Percentiles rank a stretch among this genome's conserved stretches.
Evolutionary conservation across 2,888 invertebrate species (phyloP).

Genomic region (Aphidius colemani): DNA sequence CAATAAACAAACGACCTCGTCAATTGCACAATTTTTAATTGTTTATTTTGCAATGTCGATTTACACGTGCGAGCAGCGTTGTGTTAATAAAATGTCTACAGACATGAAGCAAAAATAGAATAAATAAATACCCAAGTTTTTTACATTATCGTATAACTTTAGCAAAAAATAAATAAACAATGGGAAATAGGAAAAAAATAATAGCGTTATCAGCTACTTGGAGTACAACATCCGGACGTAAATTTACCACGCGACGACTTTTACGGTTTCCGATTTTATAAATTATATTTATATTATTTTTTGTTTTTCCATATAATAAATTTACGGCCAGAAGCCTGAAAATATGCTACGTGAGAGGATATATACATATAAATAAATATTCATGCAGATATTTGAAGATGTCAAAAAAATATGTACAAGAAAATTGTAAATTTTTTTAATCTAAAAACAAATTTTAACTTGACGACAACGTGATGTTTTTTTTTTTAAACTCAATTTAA

Average conservation of each 20-base stretch:
- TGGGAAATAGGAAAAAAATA: neutral
- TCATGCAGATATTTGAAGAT: slow-evolving; percentile 14
- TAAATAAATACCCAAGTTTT: neutral
- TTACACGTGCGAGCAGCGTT: neutral
- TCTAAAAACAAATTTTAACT: no score
- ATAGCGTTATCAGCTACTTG: slow-evolving; percentile 7
- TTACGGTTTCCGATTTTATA: slow-evolving; percentile 21
- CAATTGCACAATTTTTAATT: slow-evolving; percentile 8
- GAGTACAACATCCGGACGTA: slow-evolving; percentile 7
- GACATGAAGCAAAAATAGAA: neutral
- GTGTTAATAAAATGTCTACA: neutral
- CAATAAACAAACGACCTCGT: slow-evolving; percentile 2
- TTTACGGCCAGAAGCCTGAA: no score
- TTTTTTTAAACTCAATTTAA: no score
- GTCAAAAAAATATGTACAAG: neutral
- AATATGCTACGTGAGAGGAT: no score
- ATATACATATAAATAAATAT: slow-evolving; percentile 10
- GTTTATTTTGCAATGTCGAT: neutral
- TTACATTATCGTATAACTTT: neutral
- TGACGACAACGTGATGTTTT: no score
- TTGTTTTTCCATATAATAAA: neutral
- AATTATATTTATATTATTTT: neutral
- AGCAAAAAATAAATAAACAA: neutral
- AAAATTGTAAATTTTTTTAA: no score
- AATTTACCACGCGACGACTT: slow-evolving; percentile 26